phyloP scores from a whole-genome alignment of 2,113 vertebrate genomes.

The Pyxicephalus adspersus region DNA sequence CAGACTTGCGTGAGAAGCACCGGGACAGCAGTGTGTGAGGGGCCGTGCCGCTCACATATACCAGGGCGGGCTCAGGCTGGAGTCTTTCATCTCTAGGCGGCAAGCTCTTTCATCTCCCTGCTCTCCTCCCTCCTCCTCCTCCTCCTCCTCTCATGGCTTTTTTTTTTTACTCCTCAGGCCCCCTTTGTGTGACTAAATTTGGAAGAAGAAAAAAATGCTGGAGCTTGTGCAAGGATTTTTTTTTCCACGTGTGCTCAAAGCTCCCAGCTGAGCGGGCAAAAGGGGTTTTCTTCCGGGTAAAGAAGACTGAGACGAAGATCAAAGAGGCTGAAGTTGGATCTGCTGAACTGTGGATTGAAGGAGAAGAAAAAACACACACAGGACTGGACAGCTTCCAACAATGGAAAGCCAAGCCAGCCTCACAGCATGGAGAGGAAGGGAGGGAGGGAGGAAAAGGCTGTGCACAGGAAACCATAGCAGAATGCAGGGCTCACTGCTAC shows the following conservation, averaged over 20 bases:
- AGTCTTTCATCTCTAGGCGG: constrained; percentile 91
- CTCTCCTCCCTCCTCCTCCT: constrained; percentile 54
- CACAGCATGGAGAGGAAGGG: constrained; percentile 19
- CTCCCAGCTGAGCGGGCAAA: constrained; percentile 91
- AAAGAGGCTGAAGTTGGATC: constrained; percentile 92
- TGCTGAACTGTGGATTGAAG: constrained; percentile 85
- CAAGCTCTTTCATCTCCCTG: constrained; percentile 85
- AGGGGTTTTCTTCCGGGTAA: constrained; percentile 97
- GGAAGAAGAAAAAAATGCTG: constrained; percentile 79
- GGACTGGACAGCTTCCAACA: constrained; percentile 85
- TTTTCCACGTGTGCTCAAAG: constrained; percentile 91
- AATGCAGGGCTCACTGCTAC: no score
- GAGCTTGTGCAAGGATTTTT: constrained; percentile 79
- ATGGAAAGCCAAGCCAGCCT: constrained; percentile 77
- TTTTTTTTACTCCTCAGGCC: constrained; percentile 69
- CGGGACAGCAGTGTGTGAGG: constrained; percentile 23
- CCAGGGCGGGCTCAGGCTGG: constrained; percentile 56
- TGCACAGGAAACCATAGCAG: constrained; percentile 40
- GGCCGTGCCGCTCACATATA: constrained; percentile 25
- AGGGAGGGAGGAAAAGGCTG: constrained; percentile 38
- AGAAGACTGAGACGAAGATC: constrained; percentile 89
- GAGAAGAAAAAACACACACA: constrained; percentile 58
- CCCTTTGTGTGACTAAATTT: constrained; percentile 98
- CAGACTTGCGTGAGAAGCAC: constrained; percentile 46
- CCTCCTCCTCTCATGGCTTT: constrained; percentile 41